Evolutionary conservation across 2,888 invertebrate genomes (phyloP).

Genomic region (Drosophila falleni): DNA sequence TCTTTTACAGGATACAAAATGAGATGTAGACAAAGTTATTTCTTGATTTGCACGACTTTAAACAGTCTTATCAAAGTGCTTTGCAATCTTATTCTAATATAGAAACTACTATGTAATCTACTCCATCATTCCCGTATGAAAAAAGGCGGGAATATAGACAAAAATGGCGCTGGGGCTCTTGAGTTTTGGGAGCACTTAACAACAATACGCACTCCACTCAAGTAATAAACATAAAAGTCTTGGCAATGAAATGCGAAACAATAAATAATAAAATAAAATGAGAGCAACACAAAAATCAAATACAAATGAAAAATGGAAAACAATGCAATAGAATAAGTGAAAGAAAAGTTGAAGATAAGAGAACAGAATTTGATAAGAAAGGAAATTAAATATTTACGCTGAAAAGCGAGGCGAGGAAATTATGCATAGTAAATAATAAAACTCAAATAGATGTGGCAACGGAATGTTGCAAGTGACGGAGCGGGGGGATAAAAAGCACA

Average conservation of each 20-base stretch:
- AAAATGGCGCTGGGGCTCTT: constrained; percentile 12
- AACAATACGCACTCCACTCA: constrained; percentile 46
- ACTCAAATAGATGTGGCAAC: constrained; percentile 52
- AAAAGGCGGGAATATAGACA: not conserved
- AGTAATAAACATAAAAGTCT: constrained; percentile 66
- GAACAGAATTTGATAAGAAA: constrained; percentile 52
- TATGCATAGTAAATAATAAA: constrained; percentile 70
- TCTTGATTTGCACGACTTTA: constrained; percentile 10
- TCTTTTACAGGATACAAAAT: not conserved
- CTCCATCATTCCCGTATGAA: not conserved
- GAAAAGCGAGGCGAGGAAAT: constrained; percentile 57
- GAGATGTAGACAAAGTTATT: constrained; percentile 7
- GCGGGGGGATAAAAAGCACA: not conserved
- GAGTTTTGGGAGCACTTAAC: constrained; percentile 51
- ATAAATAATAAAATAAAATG: constrained; percentile 69
- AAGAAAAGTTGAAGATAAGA: constrained; percentile 11
- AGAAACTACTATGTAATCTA: not conserved
- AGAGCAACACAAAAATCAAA: constrained; percentile 43
- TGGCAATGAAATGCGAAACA: constrained; percentile 68
- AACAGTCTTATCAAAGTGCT: constrained; percentile 12
- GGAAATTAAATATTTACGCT: constrained; percentile 72
- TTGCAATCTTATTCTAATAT: constrained; percentile 5
- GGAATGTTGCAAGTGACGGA: constrained; percentile 21
- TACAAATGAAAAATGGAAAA: constrained; percentile 12
- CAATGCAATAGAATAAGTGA: constrained; percentile 1